phyloP scores from a whole-genome alignment of 2,797 vertebrate species.

The Sebastes itinus region DNA sequence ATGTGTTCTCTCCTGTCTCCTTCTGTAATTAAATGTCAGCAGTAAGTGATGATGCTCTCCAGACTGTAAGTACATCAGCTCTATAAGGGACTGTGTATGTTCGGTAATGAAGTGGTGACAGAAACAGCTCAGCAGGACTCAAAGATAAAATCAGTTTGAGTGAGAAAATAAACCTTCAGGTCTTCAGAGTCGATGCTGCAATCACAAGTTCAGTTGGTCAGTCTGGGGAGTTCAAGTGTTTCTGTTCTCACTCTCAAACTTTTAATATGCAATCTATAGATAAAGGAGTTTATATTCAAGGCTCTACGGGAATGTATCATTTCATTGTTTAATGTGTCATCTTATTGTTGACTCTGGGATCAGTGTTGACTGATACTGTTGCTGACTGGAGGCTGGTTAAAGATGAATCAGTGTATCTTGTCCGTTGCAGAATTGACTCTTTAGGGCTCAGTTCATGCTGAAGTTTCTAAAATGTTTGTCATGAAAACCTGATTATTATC shows the following conservation, averaged over 20 bases:
- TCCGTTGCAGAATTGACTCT: not conserved
- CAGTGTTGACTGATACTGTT: not conserved
- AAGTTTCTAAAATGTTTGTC: not conserved
- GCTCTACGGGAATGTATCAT: fast-evolving
- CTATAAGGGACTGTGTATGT: slow-evolving; percentile 31
- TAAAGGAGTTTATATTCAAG: not conserved
- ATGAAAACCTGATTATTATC: not conserved
- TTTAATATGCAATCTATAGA: not conserved
- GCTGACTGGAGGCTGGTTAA: too few species aligned
- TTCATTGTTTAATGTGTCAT: not conserved
- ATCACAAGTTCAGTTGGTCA: not conserved
- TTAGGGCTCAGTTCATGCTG: not conserved
- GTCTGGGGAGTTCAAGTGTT: not conserved
- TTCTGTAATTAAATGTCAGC: slow-evolving; percentile 57
- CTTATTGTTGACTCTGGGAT: not conserved
- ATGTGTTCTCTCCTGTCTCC: slow-evolving; percentile 2
- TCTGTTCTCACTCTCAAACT: not conserved
- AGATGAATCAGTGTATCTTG: not conserved
- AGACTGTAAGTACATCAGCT: slow-evolving; percentile 30
- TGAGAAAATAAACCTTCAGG: not conserved
- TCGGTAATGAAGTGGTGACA: slow-evolving; percentile 27
- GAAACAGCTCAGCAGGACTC: not conserved
- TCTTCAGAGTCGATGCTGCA: not conserved
- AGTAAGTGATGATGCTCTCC: slow-evolving; percentile 38
- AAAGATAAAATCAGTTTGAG: slow-evolving; percentile 3